Evolutionary conservation across 2,888 invertebrate species (phyloP), one percentile per base, ranked within the genome.

Genomic region (Junonia oenone): DNA sequence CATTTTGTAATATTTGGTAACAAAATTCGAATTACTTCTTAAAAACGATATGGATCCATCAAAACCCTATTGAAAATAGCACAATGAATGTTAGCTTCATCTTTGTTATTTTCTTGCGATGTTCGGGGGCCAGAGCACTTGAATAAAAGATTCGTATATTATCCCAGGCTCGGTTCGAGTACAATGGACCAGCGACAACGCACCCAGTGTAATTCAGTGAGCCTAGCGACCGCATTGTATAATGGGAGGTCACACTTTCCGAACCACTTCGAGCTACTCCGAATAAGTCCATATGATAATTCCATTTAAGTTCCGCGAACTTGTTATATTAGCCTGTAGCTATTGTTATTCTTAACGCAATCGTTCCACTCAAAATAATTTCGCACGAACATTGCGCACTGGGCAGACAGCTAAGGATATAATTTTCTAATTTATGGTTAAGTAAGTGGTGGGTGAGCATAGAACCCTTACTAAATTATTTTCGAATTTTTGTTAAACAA

Each of bases 131-230:
- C 78, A 75, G 73, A 72, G 81, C 81, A 85, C 83, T 85, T 88
- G 88, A 87, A 89, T 88, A 89, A 89, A 88, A 88, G 84, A 88
- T 88, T 83, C 80, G 80, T 79, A 79, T 83, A 84, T 86, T 83
- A 85, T 85, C 76, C 81, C 75, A 66, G 70, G 68, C 79, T 73
- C 71, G 69, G 69, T 68, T 68, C 59, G 71, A 73, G 70, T 67
- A 90, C 87, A 90, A 88, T 87, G 60, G 81, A 71, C 71, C 71
- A 69, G 70, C 80, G 81, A 80, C 83, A 78, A 83, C 82, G 78
- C 80, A 83, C 73, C 77, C 76, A 73, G 76, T 77, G 78, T 81
- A 81, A 81, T 82, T 76, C 82, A 75, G 79, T 73, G 75, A 78
- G 76, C 73, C 76, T 73, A 69, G 76, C 71, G 69, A 69, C 76